Evolutionary conservation across 2,797 vertebrate genomes (phyloP).

Genomic region (Chaenodraco wilsoni): DNA sequence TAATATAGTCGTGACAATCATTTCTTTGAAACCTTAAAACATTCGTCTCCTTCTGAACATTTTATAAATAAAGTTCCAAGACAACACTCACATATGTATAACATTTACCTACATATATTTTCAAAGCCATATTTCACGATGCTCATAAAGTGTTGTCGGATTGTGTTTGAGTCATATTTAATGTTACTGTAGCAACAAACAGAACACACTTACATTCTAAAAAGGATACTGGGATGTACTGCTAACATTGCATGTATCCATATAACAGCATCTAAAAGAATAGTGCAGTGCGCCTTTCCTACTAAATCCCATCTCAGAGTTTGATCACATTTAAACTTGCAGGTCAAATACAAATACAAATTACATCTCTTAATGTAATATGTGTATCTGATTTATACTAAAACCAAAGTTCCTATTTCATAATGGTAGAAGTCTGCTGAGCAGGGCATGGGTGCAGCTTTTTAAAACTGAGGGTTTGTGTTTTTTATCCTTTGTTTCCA

Average conservation of each 20-base stretch:
- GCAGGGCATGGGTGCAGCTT: not conserved
- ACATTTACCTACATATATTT: not conserved
- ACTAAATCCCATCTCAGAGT: not conserved
- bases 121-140: not conserved
- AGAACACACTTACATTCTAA: not conserved
- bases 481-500: not conserved
- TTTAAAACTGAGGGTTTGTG: slow-evolving; percentile 3
- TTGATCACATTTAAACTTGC: not conserved
- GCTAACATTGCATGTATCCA: not conserved
- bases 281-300: not conserved
- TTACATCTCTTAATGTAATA: not conserved
- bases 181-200: not conserved
- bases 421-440: not conserved
- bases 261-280: not conserved
- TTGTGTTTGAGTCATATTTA: not conserved
- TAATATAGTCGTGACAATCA: not conserved
- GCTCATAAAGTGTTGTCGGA: not conserved
- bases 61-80: not conserved
- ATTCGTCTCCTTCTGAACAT: not conserved
- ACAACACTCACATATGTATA: not conserved
- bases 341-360: not conserved
- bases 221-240: not conserved
- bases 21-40: not conserved
- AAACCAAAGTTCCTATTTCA: not conserved
- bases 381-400: not conserved